Evolutionary conservation across 2,888 invertebrate species (phyloP).

Genomic region (Maniola hyperantus): DNA sequence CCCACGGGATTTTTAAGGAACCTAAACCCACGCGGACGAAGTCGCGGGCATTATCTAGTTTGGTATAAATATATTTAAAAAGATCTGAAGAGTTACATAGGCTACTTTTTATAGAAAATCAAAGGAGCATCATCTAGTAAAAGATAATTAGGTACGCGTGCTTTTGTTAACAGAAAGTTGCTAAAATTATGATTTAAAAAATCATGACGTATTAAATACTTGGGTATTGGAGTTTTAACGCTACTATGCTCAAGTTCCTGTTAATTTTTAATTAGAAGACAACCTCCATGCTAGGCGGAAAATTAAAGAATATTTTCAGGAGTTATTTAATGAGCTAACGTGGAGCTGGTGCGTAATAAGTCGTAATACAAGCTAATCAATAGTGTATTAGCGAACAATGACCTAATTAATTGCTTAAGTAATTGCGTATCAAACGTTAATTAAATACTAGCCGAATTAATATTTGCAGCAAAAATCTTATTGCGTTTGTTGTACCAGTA

Average conservation of each 20-base stretch:
- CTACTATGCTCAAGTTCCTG: not conserved
- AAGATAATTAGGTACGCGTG: too few relatives aligned
- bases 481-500: not conserved
- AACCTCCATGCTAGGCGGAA: not conserved
- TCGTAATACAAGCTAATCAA: conserved; percentile 12
- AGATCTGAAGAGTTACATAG: too few relatives aligned
- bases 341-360: not conserved
- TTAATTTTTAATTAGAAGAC: not conserved
- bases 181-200: too few relatives aligned
- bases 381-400: conserved; percentile 15
- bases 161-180: too few relatives aligned
- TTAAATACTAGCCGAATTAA: conserved; percentile 1
- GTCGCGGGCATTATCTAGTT: too few relatives aligned
- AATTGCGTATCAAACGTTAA: conserved; percentile 10
- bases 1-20: too few relatives aligned
- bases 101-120: too few relatives aligned
- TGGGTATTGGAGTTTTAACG: not conserved
- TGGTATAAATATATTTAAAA: too few relatives aligned
- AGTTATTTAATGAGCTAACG: not conserved
- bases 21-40: too few relatives aligned
- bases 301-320: not conserved
- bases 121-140: too few relatives aligned
- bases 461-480: not conserved
- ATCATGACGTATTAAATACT: too few relatives aligned
- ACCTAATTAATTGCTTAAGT: conserved; percentile 22